These are phyloP conservation scores for Megaustenia siamemsis DNA, from an alignment of 2,888 invertebrate species.

Conservation along the genomic window DNA sequence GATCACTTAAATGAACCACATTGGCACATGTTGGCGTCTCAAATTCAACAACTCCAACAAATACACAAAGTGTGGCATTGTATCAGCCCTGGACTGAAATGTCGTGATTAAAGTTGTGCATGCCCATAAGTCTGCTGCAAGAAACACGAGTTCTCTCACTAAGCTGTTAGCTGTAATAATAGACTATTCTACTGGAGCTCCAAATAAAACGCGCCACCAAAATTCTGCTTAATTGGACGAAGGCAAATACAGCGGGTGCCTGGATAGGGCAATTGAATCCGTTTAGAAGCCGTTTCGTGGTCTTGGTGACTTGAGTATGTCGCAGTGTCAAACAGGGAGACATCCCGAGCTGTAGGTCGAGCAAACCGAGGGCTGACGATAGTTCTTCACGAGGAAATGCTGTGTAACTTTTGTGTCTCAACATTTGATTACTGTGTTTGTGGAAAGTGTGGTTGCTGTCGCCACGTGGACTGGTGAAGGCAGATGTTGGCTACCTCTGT, in stretches of 20 bases:
- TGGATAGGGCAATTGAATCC: slow-evolving; percentile 12
- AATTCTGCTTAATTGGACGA: slow-evolving; percentile 26
- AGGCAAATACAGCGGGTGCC: slow-evolving; percentile 20
- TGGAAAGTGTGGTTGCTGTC: slow-evolving; percentile 13
- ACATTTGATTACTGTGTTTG: slow-evolving; percentile 29
- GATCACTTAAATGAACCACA: no score
- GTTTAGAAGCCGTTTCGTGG: not conserved
- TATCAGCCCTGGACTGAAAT: not conserved
- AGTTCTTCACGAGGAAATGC: not conserved
- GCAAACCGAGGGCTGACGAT: not conserved
- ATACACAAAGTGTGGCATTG: no score
- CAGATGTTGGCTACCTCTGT: slow-evolving; percentile 5
- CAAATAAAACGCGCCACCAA: not conserved
- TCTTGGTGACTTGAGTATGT: not conserved
- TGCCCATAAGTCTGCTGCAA: not conserved
- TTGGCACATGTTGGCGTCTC: no score
- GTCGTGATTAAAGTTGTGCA: not conserved
- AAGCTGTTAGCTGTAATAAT: slow-evolving; percentile 25
- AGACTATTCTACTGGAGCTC: not conserved
- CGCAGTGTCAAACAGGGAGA: slow-evolving; percentile 1
- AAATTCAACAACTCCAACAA: no score
- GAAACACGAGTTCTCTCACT: slow-evolving; percentile 2
- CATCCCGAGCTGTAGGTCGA: not conserved
- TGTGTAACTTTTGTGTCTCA: not conserved
- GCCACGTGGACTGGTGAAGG: not conserved